These are phyloP conservation scores for Parazoanthus darwini DNA, from an alignment of 92 coral and sea anemone species.

Conservation along the genomic window DNA sequence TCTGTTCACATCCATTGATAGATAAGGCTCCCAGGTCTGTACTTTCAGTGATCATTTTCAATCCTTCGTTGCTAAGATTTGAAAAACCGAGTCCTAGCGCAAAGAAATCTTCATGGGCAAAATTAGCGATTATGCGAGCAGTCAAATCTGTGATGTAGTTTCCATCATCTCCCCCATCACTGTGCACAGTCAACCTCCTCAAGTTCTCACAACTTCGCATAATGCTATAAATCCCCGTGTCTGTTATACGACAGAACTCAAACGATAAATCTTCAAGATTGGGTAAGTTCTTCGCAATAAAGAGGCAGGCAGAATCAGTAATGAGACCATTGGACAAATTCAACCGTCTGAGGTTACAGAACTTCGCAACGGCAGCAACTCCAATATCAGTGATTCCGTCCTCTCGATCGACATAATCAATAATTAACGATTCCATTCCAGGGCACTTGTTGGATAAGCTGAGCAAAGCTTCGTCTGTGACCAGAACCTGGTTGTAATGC, in stretches of 20 bases:
- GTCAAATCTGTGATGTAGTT: constrained; percentile 81
- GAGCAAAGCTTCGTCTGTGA: constrained; percentile 75
- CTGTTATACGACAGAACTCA: constrained; percentile 89
- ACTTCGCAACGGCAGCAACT: constrained; percentile 79
- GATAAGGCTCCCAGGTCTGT: constrained; percentile 81
- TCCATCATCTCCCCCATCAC: constrained; percentile 72
- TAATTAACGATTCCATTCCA: constrained; percentile 74
- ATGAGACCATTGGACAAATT: constrained; percentile 90
- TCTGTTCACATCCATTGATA: constrained; percentile 80
- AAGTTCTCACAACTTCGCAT: constrained; percentile 85
- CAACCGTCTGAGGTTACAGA: constrained; percentile 83
- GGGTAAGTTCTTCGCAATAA: constrained; percentile 76
- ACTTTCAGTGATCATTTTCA: constrained; percentile 79
- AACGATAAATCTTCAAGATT: constrained; percentile 78
- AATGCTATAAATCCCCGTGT: constrained; percentile 78
- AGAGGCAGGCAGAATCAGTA: constrained; percentile 79
- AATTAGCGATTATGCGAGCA: constrained; percentile 81
- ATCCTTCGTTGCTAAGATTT: constrained; percentile 89
- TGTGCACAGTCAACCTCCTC: constrained; percentile 78
- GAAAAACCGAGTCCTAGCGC: constrained; percentile 93
- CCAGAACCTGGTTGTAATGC: constrained; percentile 85
- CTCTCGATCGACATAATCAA: constrained; percentile 90
- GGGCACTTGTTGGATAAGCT: constrained; percentile 83
- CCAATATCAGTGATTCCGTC: constrained; percentile 89
- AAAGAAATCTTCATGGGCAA: constrained; percentile 80